Percentiles rank a stretch among this genome's conserved stretches.
phyloP scores from a whole-genome alignment of 2,888 invertebrate species.

The Lacanobia wlatinum region DNA sequence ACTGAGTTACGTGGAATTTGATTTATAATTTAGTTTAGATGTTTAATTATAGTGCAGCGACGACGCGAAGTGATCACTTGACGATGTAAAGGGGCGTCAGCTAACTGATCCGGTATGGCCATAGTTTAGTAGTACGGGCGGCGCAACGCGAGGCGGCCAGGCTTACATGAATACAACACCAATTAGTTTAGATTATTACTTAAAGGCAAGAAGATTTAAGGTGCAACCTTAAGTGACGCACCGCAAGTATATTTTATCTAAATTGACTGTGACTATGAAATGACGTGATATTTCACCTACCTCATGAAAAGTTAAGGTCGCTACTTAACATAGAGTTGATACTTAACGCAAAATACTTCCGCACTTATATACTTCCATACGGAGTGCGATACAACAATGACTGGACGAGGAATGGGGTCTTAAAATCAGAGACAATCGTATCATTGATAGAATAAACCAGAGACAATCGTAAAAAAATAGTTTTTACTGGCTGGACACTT shows the following conservation, averaged over 20 bases:
- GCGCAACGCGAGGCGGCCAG: slow-evolving; percentile 7
- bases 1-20: slow-evolving; percentile 68
- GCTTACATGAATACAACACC: slow-evolving; percentile 17
- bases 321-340: slow-evolving; percentile 54
- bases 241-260: slow-evolving; percentile 25
- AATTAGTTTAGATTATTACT: slow-evolving; percentile 36
- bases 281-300: slow-evolving; percentile 60
- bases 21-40: slow-evolving; percentile 71
- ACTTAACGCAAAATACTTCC: slow-evolving; percentile 53
- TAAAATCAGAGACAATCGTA: background rate
- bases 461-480: too few species aligned
- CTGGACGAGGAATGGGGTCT: background rate
- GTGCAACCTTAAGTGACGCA: background rate
- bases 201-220: slow-evolving; percentile 26
- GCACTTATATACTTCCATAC: slow-evolving; percentile 44
- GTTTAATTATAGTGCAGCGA: slow-evolving; percentile 56
- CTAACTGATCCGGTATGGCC: slow-evolving; percentile 30
- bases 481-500: too few species aligned
- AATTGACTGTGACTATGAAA: slow-evolving; percentile 47
- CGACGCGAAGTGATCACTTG: slow-evolving; percentile 42
- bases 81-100: slow-evolving; percentile 47
- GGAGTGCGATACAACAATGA: slow-evolving; percentile 5
- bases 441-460: background rate
- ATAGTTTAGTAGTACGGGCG: slow-evolving; percentile 17
- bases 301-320: slow-evolving; percentile 53